phyloP scores from a whole-genome alignment of 2,888 invertebrate species.

The Anarsia innoxiella region DNA sequence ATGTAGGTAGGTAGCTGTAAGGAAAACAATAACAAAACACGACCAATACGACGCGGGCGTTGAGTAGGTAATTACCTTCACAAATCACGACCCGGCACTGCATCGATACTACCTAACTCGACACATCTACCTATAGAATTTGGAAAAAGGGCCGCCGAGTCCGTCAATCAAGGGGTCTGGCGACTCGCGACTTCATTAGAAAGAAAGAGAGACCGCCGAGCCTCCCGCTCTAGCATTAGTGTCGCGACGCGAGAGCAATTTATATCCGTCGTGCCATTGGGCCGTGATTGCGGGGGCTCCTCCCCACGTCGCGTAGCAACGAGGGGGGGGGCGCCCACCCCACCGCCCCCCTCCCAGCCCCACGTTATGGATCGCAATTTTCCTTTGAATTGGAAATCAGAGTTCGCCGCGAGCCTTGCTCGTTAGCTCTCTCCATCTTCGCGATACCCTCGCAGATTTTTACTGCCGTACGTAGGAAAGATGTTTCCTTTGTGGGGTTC shows the following conservation, averaged over 20 bases:
- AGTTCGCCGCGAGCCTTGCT: slow-evolving; percentile 58
- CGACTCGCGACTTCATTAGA: slow-evolving; percentile 70
- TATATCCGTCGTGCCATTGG: slow-evolving; percentile 77
- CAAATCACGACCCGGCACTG: slow-evolving; percentile 58
- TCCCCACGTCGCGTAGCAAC: slow-evolving; percentile 80
- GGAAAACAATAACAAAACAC: slow-evolving; percentile 25
- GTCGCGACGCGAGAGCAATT: slow-evolving; percentile 72
- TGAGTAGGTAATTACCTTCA: slow-evolving; percentile 40
- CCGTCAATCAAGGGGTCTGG: slow-evolving; percentile 67
- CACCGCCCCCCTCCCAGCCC: slow-evolving; percentile 38
- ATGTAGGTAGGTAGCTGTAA: background rate
- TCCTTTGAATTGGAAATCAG: slow-evolving; percentile 77
- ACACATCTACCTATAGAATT: slow-evolving; percentile 38
- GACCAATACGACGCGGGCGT: slow-evolving; percentile 32
- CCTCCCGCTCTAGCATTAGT: slow-evolving; percentile 53
- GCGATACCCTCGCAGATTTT: slow-evolving; percentile 64
- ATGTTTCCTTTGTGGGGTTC: slow-evolving; percentile 53
- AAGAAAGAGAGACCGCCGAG: slow-evolving; percentile 36
- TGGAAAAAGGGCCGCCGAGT: slow-evolving; percentile 60
- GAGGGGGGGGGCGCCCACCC: slow-evolving; percentile 50
- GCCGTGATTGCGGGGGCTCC: slow-evolving; percentile 76
- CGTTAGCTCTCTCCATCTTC: slow-evolving; percentile 69
- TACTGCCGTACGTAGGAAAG: slow-evolving; percentile 48
- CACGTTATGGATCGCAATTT: slow-evolving; percentile 75
- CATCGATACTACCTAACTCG: slow-evolving; percentile 52